Percentiles rank a stretch among this genome's conserved stretches.
Evolutionary conservation across 2,888 invertebrate species (phyloP).

Genomic region (Abrostola tripartita): DNA sequence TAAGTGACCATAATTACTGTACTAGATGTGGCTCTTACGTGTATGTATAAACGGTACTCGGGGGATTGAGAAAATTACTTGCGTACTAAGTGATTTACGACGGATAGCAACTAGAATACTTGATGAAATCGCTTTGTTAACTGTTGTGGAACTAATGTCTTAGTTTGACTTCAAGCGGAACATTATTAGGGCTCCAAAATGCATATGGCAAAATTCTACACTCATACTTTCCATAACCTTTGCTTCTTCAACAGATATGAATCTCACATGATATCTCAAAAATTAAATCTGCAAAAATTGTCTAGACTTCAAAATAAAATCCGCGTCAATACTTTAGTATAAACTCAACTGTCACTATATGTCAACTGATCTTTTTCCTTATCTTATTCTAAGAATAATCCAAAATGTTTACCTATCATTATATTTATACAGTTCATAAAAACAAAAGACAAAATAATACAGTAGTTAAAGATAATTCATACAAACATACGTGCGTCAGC

Average conservation of each 20-base stretch:
- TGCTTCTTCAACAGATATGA: no score
- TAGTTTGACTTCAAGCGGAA: background rate
- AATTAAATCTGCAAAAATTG: no score
- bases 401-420: no score
- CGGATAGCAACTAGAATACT: background rate
- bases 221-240: no score
- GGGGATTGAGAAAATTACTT: constrained; percentile 1
- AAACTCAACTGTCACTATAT: no score
- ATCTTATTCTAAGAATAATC: no score
- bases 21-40: constrained; percentile 1
- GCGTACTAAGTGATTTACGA: background rate
- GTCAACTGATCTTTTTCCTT: no score
- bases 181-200: no score
- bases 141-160: background rate
- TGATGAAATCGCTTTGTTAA: background rate
- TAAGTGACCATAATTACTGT: constrained; percentile 3
- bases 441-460: background rate
- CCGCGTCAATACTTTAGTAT: no score
- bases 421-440: background rate
- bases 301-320: no score
- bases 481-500: constrained; percentile 12
- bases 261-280: no score
- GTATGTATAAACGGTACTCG: background rate
- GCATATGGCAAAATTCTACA: no score
- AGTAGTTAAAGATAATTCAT: constrained; percentile 3